These are phyloP conservation scores for Pachliopta kotzebuea DNA, from an alignment of 2,888 invertebrate genomes.

Conservation along the genomic window DNA sequence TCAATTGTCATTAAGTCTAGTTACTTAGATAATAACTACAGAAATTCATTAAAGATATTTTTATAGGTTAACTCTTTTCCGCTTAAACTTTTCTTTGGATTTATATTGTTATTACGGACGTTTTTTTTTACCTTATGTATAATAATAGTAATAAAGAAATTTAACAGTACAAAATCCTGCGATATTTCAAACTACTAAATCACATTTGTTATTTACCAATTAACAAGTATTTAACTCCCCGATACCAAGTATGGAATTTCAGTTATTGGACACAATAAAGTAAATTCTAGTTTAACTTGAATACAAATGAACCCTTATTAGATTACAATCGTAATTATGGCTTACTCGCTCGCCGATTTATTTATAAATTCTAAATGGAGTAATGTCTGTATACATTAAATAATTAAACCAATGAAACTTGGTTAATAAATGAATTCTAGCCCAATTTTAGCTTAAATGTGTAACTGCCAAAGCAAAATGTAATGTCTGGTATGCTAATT, in stretches of 20 bases:
- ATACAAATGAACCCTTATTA: constrained; percentile 31
- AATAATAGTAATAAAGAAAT: not conserved
- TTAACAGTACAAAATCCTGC: not conserved
- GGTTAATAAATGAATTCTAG: not conserved
- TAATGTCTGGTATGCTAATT: not conserved
- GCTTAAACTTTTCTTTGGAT: too few species aligned
- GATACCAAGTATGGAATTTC: constrained; percentile 16
- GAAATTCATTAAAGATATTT: too few species aligned
- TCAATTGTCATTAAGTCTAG: too few species aligned
- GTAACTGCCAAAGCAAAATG: not conserved
- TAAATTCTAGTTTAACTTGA: constrained; percentile 26
- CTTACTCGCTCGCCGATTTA: constrained; percentile 24
- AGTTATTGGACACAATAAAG: constrained; percentile 20
- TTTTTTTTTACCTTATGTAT: too few species aligned
- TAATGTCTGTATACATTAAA: constrained; percentile 5
- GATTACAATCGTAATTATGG: constrained; percentile 28
- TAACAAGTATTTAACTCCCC: not conserved
- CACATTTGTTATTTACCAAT: not conserved
- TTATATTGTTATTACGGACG: too few species aligned
- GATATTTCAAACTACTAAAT: not conserved
- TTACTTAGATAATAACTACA: too few species aligned
- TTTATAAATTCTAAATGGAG: constrained; percentile 8
- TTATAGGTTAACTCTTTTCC: too few species aligned
- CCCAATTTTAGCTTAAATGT: not conserved
- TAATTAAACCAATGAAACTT: not conserved